phyloP scores from a whole-genome alignment of 1,140 invertebrate genomes.

The Penaeus indicus region DNA sequence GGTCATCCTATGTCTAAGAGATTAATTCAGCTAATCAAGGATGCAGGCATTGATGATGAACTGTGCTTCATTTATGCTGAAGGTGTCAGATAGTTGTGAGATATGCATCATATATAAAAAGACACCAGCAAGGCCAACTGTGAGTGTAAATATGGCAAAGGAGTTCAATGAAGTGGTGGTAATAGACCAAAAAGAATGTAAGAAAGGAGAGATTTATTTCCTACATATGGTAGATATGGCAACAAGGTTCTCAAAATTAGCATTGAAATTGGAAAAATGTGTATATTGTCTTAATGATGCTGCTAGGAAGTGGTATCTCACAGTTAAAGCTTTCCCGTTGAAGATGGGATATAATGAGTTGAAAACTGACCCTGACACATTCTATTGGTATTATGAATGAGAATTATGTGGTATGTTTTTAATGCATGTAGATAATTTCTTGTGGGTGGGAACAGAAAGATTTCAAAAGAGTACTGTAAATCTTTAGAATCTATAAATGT shows the following conservation, averaged over 20 bases:
- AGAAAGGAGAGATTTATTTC: constrained; percentile 17
- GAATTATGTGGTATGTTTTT: too few relatives aligned
- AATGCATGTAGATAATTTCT: too few relatives aligned
- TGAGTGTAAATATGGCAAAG: constrained; percentile 3
- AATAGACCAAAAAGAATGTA: constrained; percentile 6
- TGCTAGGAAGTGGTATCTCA: background rate
- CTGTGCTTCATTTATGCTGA: background rate
- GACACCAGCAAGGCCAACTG: background rate
- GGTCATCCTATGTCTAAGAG: too few relatives aligned
- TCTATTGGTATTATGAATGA: too few relatives aligned
- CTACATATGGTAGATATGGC: background rate
- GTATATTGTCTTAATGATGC: background rate
- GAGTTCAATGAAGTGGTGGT: background rate
- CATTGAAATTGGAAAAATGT: background rate
- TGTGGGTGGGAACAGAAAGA: too few relatives aligned
- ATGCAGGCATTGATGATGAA: background rate
- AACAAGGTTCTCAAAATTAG: background rate
- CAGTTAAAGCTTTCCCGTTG: too few relatives aligned
- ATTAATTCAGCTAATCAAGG: too few relatives aligned
- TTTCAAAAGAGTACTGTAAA: background rate
- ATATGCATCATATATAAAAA: background rate
- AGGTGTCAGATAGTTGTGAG: background rate
- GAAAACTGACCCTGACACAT: too few relatives aligned
- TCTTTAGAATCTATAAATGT: background rate
- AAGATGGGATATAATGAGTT: too few relatives aligned